These are phyloP conservation scores for Sardina pilchardus DNA, from an alignment of 2,113 vertebrate species.

Conservation along the genomic window DNA sequence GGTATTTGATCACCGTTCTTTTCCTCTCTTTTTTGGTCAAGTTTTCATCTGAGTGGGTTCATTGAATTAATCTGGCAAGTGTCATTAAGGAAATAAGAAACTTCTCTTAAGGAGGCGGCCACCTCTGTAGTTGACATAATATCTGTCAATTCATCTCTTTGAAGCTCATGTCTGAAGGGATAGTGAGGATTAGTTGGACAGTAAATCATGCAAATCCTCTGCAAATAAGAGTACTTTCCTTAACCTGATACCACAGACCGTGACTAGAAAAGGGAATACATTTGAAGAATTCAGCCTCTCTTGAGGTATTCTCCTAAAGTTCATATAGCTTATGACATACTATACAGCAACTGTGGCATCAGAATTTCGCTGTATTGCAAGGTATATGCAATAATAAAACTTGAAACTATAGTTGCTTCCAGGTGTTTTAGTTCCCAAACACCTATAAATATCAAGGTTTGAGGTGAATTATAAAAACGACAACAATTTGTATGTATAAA, in stretches of 20 bases:
- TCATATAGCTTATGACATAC: background rate
- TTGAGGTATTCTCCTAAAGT: background rate
- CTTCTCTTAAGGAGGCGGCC: background rate
- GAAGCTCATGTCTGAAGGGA: background rate
- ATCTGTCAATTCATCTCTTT: background rate
- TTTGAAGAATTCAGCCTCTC: background rate
- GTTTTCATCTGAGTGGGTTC: background rate
- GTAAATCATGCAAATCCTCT: conserved; percentile 5
- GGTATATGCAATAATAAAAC: no score
- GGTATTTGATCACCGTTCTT: background rate
- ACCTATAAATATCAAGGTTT: background rate
- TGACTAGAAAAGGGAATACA: background rate
- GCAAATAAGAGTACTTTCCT: background rate
- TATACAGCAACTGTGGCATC: no score
- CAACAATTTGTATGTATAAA: no score
- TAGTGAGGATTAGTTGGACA: background rate
- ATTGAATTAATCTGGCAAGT: background rate
- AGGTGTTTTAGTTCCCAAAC: background rate
- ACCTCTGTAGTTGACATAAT: background rate
- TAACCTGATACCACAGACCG: background rate
- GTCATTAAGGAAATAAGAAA: background rate
- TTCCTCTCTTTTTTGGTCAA: background rate
- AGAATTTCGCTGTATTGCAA: no score
- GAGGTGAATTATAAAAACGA: background rate
- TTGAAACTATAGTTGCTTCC: no score